Evolutionary conservation across 2,113 vertebrate species (phyloP).

Genomic region (Diphyllodes magnificus): DNA sequence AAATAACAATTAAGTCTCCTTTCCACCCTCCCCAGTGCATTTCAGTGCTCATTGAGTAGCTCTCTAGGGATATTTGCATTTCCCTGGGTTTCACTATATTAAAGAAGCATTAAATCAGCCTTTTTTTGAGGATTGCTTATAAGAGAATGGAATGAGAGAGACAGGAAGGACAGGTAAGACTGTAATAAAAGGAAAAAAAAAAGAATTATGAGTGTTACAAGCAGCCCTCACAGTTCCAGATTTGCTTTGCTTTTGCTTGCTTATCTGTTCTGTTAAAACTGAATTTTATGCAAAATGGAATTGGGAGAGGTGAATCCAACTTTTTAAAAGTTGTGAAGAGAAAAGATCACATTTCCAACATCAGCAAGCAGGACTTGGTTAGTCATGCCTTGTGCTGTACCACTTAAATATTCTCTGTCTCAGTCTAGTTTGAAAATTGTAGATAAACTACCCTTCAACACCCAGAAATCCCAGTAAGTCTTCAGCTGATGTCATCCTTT

Average conservation of each 20-base stretch:
- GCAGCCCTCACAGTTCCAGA: not conserved
- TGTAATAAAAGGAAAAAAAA: not conserved
- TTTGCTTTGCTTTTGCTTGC: not conserved
- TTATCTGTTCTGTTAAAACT: not conserved
- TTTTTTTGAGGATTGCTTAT: not conserved
- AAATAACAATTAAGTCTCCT: not conserved
- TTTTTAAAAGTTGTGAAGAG: not conserved
- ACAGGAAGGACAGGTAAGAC: not conserved
- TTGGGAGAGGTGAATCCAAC: not conserved
- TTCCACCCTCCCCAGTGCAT: not conserved
- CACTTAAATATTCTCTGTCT: not conserved
- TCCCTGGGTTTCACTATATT: not conserved
- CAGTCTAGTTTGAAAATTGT: not conserved
- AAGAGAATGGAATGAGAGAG: not conserved
- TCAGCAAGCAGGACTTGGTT: not conserved
- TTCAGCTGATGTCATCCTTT: constrained; percentile 31
- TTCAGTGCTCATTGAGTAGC: not conserved
- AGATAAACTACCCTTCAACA: not conserved
- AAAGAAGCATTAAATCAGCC: not conserved
- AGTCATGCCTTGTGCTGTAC: not conserved
- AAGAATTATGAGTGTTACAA: not conserved
- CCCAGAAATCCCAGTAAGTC: not conserved
- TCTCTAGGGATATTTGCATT: not conserved
- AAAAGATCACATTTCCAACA: not conserved
- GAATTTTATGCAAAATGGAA: not conserved